phyloP scores from a whole-genome alignment of 2,888 invertebrate genomes.

The Idaea aversata region DNA sequence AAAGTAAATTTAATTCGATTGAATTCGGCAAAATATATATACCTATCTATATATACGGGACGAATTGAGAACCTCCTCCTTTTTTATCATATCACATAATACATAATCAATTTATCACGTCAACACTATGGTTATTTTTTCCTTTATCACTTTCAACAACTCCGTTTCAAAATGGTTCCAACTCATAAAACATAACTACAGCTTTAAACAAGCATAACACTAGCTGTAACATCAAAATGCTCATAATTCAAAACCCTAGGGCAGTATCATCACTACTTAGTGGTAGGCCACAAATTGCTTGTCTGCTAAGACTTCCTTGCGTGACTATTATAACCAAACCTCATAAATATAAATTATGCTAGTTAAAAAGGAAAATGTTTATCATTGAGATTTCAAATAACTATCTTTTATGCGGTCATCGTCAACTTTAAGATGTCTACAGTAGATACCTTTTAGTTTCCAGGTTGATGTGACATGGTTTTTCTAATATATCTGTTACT shows the following conservation, averaged over 20 bases:
- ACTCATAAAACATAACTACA: not conserved
- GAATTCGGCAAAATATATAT: no score
- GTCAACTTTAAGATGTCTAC: constrained; percentile 9
- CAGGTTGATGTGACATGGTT: no score
- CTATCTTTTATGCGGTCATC: constrained; percentile 16
- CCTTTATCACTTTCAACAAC: no score
- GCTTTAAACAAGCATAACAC: constrained; percentile 20
- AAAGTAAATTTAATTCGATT: no score
- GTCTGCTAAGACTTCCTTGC: constrained; percentile 51
- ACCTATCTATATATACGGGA: no score
- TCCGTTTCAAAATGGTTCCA: not conserved
- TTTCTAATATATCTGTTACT: no score
- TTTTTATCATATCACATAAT: no score
- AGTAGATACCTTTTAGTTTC: not conserved
- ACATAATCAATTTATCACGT: no score
- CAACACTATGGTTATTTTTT: no score
- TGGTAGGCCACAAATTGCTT: constrained; percentile 58
- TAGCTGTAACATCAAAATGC: constrained; percentile 43
- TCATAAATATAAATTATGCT: constrained; percentile 29
- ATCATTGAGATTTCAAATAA: constrained; percentile 23
- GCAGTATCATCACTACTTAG: constrained; percentile 49
- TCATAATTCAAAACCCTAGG: constrained; percentile 45
- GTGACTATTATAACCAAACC: constrained; percentile 38
- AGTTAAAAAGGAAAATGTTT: constrained; percentile 18
- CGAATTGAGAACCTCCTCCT: no score